These are phyloP conservation scores for Pteruthius melanotis DNA, from an alignment of 2,113 vertebrate genomes.

Conservation along the genomic window DNA sequence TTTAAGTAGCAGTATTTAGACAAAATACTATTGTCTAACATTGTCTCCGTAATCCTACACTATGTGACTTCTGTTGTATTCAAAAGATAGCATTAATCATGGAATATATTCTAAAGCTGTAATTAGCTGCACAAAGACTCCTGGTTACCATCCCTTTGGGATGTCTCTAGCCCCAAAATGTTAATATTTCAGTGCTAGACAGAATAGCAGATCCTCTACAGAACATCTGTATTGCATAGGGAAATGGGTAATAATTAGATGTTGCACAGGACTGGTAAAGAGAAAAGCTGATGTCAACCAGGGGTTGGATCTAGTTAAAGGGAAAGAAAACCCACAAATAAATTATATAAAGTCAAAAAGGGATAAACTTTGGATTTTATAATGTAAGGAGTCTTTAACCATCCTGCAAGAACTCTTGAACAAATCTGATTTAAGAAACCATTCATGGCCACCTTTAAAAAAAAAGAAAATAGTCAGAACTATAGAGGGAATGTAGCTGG, in stretches of 20 bases:
- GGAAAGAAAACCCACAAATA: not conserved
- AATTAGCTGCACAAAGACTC: not conserved
- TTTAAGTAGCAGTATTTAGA: not conserved
- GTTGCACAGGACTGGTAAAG: not conserved
- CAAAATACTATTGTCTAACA: not conserved
- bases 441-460: fast-evolving
- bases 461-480: not conserved
- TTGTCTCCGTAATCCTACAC: not conserved
- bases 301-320: not conserved
- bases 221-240: not conserved
- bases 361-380: not conserved
- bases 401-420: not conserved
- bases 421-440: not conserved
- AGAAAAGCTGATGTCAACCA: not conserved
- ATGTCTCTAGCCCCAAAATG: not conserved
- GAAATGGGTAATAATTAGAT: not conserved
- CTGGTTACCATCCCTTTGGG: not conserved
- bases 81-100: not conserved
- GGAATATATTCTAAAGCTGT: not conserved
- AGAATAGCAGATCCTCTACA: not conserved
- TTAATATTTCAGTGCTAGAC: not conserved
- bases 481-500: not conserved
- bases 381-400: not conserved
- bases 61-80: not conserved
- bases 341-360: not conserved